These are phyloP conservation scores for Drosophila subsilvestris DNA, from an alignment of 2,888 invertebrate species.

Conservation along the genomic window DNA sequence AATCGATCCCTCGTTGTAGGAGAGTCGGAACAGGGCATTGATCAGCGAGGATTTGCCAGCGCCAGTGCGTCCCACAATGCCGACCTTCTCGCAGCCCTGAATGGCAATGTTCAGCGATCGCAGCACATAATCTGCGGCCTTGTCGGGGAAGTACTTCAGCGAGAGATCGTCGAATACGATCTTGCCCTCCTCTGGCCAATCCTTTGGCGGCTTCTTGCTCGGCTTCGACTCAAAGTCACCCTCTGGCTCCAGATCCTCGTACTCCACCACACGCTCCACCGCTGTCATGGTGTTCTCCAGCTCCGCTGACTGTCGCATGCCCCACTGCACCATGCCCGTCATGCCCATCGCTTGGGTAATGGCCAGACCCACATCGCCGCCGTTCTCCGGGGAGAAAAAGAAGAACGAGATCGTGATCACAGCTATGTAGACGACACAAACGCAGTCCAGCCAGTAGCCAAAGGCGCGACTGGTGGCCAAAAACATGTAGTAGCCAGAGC, in stretches of 20 bases:
- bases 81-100: slow-evolving; percentile 88
- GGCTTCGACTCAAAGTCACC: slow-evolving; percentile 87
- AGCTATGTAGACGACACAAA: slow-evolving; percentile 94
- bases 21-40: slow-evolving; percentile 90
- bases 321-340: slow-evolving; percentile 90
- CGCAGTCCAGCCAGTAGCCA: slow-evolving; percentile 95
- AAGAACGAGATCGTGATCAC: slow-evolving; percentile 94
- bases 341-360: slow-evolving; percentile 92
- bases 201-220: slow-evolving; percentile 87
- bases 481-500: slow-evolving; percentile 96
- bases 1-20: slow-evolving; percentile 91
- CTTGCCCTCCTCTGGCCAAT: slow-evolving; percentile 90
- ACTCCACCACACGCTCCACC: slow-evolving; percentile 92
- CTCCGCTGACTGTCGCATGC: slow-evolving; percentile 96
- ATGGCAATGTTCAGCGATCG: slow-evolving; percentile 88
- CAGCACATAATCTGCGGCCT: slow-evolving; percentile 89
- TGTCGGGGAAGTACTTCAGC: slow-evolving; percentile 88
- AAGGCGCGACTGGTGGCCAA: slow-evolving; percentile 96
- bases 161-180: slow-evolving; percentile 88
- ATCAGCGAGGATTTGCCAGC: slow-evolving; percentile 90
- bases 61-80: slow-evolving; percentile 90
- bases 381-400: slow-evolving; percentile 87
- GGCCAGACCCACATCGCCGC: slow-evolving; percentile 91
- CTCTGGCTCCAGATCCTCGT: slow-evolving; percentile 85
- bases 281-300: slow-evolving; percentile 94